Base-by-base conservation (phyloP, 2,113 vertebrate genomes). In the Clarias gariepinus region DNA sequence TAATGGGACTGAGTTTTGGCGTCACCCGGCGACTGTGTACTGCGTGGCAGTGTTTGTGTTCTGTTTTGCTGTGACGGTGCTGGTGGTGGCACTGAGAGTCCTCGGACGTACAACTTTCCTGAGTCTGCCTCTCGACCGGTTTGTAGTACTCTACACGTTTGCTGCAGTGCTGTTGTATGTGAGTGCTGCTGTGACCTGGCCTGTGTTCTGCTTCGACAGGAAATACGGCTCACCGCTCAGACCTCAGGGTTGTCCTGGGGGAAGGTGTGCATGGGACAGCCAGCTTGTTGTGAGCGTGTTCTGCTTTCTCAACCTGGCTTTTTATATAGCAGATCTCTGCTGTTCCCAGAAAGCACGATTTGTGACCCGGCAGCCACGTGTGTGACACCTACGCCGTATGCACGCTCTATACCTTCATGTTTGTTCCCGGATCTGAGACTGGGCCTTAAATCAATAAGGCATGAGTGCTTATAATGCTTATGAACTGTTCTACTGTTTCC, bases 241-340 rank as follows among this genome's bases (percentile, higher is more conserved):
- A 41, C 97, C 97, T 0, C 79, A 93, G 0, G 90, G 91, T 19
- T 99, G 98, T 1, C 91, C 94, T 0, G 91, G 90, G n/a, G 97
- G 97, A 28, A 91, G 41, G 71, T 99, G 98, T 85, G 92, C 96
- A 0, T 99, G 97, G 98, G 98, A 99, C 93, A 96, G 96, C 87
- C 97, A 98, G 90, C 90, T 99, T 55, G 96, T 97, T 61, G 94
- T 99, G 3, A 93, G 97, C 0, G 95, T 96, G 76, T 97, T 98
- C 92, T 97, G 97, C 81, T 97, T 96, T 0, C 83, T 97, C 86
- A 99, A 99, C 93, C 92, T 99, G 69, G 90, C 93, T 41, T 95
- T 99, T 21, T 99, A 99, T 0, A 19, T 94, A 0, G 84, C 91
- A 0, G 98, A 99, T 91, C 94, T 98, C 73, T 91, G 95, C 0